A percentile compares a stretch with the other conserved stretches of the same genome.
Evolutionary conservation across 2,888 invertebrate species (phyloP).

Genomic region (Portevinia maculata): DNA sequence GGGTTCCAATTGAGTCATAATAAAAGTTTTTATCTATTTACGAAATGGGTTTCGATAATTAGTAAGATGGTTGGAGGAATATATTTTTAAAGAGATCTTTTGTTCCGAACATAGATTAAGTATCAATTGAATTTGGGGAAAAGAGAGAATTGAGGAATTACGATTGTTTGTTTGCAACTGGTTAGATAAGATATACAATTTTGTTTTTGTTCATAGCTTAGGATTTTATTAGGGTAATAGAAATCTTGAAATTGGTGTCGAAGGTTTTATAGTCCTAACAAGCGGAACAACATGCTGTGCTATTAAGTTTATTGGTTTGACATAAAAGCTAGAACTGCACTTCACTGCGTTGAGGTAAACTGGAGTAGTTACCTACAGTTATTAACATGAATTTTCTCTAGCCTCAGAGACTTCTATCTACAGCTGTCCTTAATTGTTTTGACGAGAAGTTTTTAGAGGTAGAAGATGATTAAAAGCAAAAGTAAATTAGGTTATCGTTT

Average conservation of each 20-base stretch:
- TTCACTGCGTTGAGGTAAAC: neutral
- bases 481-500: no score
- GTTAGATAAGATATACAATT: slow-evolving; percentile 28
- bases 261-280: slow-evolving; percentile 16
- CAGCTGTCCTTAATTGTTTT: no score
- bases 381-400: no score
- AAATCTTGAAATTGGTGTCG: neutral
- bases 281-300: slow-evolving; percentile 1
- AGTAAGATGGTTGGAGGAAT: slow-evolving; percentile 61
- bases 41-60: slow-evolving; percentile 71
- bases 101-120: slow-evolving; percentile 19
- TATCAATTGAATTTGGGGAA: slow-evolving; percentile 25
- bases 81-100: slow-evolving; percentile 60
- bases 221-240: slow-evolving; percentile 27
- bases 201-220: neutral
- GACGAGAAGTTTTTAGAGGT: no score
- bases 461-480: no score
- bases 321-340: neutral
- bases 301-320: neutral
- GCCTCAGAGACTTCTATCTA: no score
- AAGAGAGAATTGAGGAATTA: slow-evolving; percentile 11
- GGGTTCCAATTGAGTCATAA: slow-evolving; percentile 67
- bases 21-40: slow-evolving; percentile 68
- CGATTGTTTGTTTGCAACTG: slow-evolving; percentile 55
- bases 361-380: no score